Conservation (phyloP, 1,140 invertebrate species). For the Lasioglossum baleicum region DNA sequence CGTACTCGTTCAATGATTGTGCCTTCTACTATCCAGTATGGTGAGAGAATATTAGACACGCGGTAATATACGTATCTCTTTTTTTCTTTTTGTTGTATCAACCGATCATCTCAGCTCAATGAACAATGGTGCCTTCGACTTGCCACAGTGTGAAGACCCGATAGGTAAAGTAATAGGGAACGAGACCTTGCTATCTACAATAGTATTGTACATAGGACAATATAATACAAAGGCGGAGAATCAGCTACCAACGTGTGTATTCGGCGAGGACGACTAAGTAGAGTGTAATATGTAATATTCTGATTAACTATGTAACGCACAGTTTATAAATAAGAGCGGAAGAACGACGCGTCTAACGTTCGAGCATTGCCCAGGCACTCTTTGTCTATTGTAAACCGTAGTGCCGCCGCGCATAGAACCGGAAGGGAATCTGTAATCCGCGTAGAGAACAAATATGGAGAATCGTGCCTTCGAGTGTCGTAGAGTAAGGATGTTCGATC, state of each 20-base stretch:
- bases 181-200: constrained; percentile 71
- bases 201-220: constrained; percentile 74
- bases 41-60: background rate
- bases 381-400: background rate
- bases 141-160: constrained; percentile 71
- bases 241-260: constrained; percentile 59
- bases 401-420: too few relatives aligned
- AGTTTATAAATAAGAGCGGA: background rate
- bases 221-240: constrained; percentile 45
- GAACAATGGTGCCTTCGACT: constrained; percentile 78
- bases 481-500: constrained; percentile 44
- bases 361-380: background rate
- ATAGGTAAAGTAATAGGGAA: constrained; percentile 68
- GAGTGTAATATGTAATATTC: constrained; percentile 69
- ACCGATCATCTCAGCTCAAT: constrained; percentile 69
- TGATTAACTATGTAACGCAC: constrained; percentile 55
- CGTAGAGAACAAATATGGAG: background rate
- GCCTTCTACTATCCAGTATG: constrained; percentile 59
- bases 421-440: background rate
- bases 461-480: constrained; percentile 65
- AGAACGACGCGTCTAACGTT: background rate
- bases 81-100: constrained; percentile 48
- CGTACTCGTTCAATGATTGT: constrained; percentile 67
- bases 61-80: constrained; percentile 51
- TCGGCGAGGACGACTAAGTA: constrained; percentile 62